phyloP scores from a whole-genome alignment of 1,140 invertebrate genomes.

The Zaprionus capensis region DNA sequence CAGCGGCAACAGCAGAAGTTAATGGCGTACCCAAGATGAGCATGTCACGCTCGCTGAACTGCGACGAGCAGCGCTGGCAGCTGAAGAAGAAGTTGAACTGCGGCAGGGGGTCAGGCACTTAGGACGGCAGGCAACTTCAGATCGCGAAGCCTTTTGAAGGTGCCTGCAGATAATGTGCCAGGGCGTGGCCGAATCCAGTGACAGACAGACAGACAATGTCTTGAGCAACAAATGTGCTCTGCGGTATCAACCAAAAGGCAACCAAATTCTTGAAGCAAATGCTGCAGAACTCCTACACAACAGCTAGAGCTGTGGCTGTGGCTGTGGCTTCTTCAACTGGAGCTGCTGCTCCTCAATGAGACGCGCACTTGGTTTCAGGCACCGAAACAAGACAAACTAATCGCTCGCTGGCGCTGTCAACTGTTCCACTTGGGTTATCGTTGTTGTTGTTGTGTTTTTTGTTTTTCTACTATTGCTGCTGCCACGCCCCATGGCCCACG shows the following conservation, averaged over 20 bases:
- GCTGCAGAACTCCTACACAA: neutral
- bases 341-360: neutral
- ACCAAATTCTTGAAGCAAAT: constrained; percentile 18
- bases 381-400: constrained; percentile 27
- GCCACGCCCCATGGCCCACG: constrained; percentile 53
- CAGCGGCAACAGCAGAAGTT: constrained; percentile 42
- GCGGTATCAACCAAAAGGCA: constrained; percentile 7
- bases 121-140: constrained; percentile 22
- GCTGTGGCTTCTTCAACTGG: neutral
- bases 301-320: neutral
- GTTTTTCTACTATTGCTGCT: constrained; percentile 13
- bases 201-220: neutral
- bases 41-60: constrained; percentile 81
- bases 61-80: constrained; percentile 42
- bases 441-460: constrained; percentile 22
- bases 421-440: constrained; percentile 49
- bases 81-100: neutral
- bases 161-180: constrained; percentile 38
- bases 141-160: constrained; percentile 34
- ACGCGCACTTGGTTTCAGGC: constrained; percentile 25
- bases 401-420: constrained; percentile 59
- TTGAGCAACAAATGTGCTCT: constrained; percentile 16
- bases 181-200: constrained; percentile 8
- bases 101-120: constrained; percentile 57
- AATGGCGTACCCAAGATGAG: constrained; percentile 71